Evolutionary conservation across 2,888 invertebrate genomes (phyloP), one percentile per base, ranked within the genome.

Genomic region (Mimumesa dahlbomi): DNA sequence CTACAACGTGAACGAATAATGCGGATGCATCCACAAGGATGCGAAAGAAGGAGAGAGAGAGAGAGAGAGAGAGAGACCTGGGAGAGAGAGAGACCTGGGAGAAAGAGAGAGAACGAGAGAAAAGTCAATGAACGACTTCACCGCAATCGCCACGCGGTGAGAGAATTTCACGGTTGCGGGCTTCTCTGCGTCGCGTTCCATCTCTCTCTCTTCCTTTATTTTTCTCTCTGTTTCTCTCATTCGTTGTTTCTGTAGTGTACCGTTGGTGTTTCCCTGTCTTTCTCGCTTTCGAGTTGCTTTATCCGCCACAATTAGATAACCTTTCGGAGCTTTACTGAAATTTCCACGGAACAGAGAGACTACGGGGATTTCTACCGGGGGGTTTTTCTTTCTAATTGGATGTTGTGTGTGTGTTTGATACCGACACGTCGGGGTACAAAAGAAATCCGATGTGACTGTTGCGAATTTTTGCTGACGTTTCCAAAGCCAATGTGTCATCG

Each of bases 131-230:
- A 72, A 80, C 73, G 64, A 69, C 56, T 79, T 67, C 63, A 43
- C 64, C 57, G 73, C 63, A 50, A 79, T 67, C 73, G 66, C 61
- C 69, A 75, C 58, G 63, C 61, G 69, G 67, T 63, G 61, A 74
- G 57, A 57, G 68, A 66, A 79, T 79, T 79, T 78, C 80, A 73
- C 73, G 80, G 59, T 57, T 73, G 64, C 67, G 29, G 53, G 43
- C 56, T 56, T 52, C 57, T 54, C 48, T 34, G 13, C 13, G n/a
- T n/a, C n/a, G n/a, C n/a, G n/a, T n/a, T n/a, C n/a, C n/a, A n/a
- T n/a, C n/a, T n/a, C 11, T 42, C 18, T 21, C 6, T n/a, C 4
- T 16, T 36, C 13, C 11, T 2, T 13, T 40, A 19, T 5, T 31
- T 29, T 4, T 1, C 45, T 14, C 19, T 29, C 13, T 25, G 3